Evolutionary conservation across 2,797 vertebrate genomes (phyloP).

Genomic region (Malacoraja senta): DNA sequence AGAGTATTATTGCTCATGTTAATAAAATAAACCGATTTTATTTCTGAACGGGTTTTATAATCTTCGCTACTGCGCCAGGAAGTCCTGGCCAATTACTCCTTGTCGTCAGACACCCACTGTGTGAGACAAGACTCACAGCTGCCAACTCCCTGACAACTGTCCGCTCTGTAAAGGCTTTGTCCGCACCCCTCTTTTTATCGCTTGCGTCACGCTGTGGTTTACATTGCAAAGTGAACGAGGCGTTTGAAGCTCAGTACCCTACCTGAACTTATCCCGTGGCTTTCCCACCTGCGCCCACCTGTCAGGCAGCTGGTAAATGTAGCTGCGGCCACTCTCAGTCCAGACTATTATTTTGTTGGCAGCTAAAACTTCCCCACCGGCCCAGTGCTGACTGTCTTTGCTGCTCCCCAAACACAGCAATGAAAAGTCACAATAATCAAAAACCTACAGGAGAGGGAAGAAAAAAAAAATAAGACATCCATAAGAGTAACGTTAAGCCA

Average conservation of each 20-base stretch:
- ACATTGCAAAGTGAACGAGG: slow-evolving; percentile 57
- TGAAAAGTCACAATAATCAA: slow-evolving; percentile 66
- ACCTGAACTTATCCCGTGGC: slow-evolving; percentile 60
- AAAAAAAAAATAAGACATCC: not conserved
- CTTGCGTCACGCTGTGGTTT: slow-evolving; percentile 58
- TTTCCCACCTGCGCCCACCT: slow-evolving; percentile 67
- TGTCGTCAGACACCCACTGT: slow-evolving; percentile 60
- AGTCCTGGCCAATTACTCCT: slow-evolving; percentile 68
- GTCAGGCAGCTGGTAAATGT: slow-evolving; percentile 73
- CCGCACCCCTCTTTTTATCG: slow-evolving; percentile 62
- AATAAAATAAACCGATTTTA: not conserved
- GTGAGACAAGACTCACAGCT: slow-evolving; percentile 59
- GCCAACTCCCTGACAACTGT: slow-evolving; percentile 60
- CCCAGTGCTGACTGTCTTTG: slow-evolving; percentile 50
- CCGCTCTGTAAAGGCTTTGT: slow-evolving; percentile 65
- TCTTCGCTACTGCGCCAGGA: slow-evolving; percentile 25
- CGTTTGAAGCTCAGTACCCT: slow-evolving; percentile 60
- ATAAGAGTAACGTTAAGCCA: not conserved
- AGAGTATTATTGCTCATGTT: not conserved
- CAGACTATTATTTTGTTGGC: slow-evolving; percentile 65
- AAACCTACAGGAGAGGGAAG: slow-evolving; percentile 53
- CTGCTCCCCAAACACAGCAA: slow-evolving; percentile 59
- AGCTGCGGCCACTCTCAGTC: slow-evolving; percentile 63
- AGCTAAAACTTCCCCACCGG: slow-evolving; percentile 64
- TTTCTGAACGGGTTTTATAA: not conserved